Conservation (phyloP, 2,113 vertebrate species). For the Forbesichthys agassizii region DNA sequence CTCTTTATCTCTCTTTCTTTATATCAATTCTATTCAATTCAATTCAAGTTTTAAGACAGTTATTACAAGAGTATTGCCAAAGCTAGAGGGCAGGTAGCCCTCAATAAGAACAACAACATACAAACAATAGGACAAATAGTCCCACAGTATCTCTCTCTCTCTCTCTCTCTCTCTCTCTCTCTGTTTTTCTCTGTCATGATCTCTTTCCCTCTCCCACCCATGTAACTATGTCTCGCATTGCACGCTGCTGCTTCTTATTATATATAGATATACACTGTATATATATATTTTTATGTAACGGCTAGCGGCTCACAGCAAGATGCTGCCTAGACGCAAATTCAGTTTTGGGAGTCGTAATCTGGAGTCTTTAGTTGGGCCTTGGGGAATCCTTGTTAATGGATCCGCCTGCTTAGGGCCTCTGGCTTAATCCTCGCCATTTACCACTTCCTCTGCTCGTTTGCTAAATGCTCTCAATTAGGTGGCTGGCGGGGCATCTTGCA, state of each 20-base stretch:
- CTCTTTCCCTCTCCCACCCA: background rate
- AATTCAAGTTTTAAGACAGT: too few relatives aligned
- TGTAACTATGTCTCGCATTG: background rate
- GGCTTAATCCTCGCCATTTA: conserved; percentile 74
- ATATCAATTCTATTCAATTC: background rate
- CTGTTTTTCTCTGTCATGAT: background rate
- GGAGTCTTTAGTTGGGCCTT: conserved; percentile 69
- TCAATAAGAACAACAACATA: too few relatives aligned
- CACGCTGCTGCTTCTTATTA: background rate
- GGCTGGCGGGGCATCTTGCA: conserved; percentile 64
- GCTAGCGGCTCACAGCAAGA: conserved; percentile 15
- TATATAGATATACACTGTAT: too few relatives aligned
- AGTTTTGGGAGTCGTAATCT: conserved; percentile 61
- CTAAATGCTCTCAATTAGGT: conserved; percentile 78
- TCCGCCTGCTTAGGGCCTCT: conserved; percentile 69
- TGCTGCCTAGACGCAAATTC: conserved; percentile 43
- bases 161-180: too few relatives aligned
- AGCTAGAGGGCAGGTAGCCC: too few relatives aligned
- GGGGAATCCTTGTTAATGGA: conserved; percentile 74
- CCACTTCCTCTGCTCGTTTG: conserved; percentile 71
- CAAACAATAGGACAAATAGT: too few relatives aligned
- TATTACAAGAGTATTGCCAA: too few relatives aligned
- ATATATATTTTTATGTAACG: conserved; percentile 16
- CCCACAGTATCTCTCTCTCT: too few relatives aligned
- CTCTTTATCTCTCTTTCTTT: background rate